A percentile compares a stretch with the other conserved stretches of the same genome.
Evolutionary conservation across 2,888 invertebrate species (phyloP).

Genomic region (Schrankia costaestrigalis): DNA sequence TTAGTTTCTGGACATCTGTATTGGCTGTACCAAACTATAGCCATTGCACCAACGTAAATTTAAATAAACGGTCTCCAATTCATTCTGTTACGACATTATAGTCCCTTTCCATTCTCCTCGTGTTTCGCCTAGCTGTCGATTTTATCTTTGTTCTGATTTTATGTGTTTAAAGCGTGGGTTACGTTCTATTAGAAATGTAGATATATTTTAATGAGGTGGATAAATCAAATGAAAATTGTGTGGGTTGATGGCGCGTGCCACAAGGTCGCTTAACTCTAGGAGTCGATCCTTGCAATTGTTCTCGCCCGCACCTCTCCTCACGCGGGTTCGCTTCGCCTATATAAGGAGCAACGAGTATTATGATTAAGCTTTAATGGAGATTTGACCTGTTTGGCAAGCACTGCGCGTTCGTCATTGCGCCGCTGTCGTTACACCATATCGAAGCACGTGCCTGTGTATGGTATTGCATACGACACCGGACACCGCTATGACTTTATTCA

Average conservation of each 20-base stretch:
- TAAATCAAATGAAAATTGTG: slow-evolving; percentile 62
- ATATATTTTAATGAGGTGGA: slow-evolving; percentile 55
- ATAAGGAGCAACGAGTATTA: slow-evolving; percentile 53
- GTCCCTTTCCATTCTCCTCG: slow-evolving; percentile 40
- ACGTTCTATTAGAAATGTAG: slow-evolving; percentile 34
- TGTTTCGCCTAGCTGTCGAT: slow-evolving; percentile 24
- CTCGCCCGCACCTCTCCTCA: slow-evolving; percentile 50
- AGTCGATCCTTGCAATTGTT: slow-evolving; percentile 50
- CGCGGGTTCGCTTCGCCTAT: slow-evolving; percentile 30
- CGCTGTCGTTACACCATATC: slow-evolving; percentile 48
- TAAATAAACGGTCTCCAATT: slow-evolving; percentile 37
- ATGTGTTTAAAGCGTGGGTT: slow-evolving; percentile 34
- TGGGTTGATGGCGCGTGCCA: slow-evolving; percentile 62
- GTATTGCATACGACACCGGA: slow-evolving; percentile 52
- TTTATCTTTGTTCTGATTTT: slow-evolving; percentile 23
- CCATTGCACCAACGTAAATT: slow-evolving; percentile 29
- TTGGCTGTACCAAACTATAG: slow-evolving; percentile 28
- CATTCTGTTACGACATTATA: slow-evolving; percentile 41
- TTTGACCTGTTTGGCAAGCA: slow-evolving; percentile 49
- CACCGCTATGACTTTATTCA: slow-evolving; percentile 66
- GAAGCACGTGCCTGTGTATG: slow-evolving; percentile 55
- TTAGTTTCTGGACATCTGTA: slow-evolving; percentile 27
- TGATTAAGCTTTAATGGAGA: slow-evolving; percentile 53
- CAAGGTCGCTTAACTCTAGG: slow-evolving; percentile 71
- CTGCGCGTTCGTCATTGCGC: slow-evolving; percentile 55